Evolutionary conservation across 2,888 invertebrate genomes (phyloP), one percentile per base, ranked within the genome.

Genomic region (Drosophila rubida): DNA sequence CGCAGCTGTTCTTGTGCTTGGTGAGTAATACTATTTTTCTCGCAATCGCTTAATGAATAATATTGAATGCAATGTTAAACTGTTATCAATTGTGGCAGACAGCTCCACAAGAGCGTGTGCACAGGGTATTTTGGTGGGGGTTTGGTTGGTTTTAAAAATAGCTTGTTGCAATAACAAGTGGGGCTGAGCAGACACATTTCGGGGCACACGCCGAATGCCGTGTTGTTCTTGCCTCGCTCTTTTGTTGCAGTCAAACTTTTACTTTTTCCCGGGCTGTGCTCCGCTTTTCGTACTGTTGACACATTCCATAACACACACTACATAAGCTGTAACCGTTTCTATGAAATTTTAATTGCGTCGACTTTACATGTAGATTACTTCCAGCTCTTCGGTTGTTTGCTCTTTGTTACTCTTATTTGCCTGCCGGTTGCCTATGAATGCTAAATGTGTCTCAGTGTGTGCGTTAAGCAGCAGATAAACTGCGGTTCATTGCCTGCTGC

Each of bases 1-100:
- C 73, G 89, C 88, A 81, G 90, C 90, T 72, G 85, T 87, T 62
- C 84, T 88, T 78, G 77, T 83, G 50, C 79, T 89, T 55, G 90
- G 91, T 91, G 86, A 91, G 91, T 88, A 80, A 75, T 70, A 62
- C 54, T 49, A 30, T 22, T 41, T 44, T 41, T 55, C 49, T 22
- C 30, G 9, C 1, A 30, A 9, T 30, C 1, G 9, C 9, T 7
- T 2, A 7, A 37, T 30, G 19, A 53, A 41, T 53, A 41, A 19
- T 19, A 22, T 13, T 13, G 1, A 30, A 13, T 22, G 19, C 41
- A 19, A 19, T 41, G n/a, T 19, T 9, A 35, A 49, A 32, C n/a
- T 22, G 32, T 22, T 22, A 44, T 44, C 44, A 44, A 44, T 7
- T 25, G 23, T 14, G 9, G 13, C 9, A 39, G 25, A 11, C 35